Evolutionary conservation across 2,888 invertebrate species (phyloP).

Genomic region (Hirtodrosophila duncani): DNA sequence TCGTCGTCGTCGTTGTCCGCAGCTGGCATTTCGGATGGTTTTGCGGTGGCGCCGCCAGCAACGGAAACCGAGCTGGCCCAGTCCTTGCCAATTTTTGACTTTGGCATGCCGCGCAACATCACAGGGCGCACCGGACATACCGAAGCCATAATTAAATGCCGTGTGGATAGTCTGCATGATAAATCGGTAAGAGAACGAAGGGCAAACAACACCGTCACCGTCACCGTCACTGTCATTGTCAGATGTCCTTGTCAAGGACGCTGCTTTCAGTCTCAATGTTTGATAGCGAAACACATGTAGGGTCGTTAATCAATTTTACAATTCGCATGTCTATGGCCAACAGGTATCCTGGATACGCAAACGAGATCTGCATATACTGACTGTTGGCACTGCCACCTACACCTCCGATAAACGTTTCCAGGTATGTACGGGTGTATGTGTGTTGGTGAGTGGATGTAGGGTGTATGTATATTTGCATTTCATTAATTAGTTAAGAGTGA

Average conservation of each 20-base stretch:
- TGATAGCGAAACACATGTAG: constrained; percentile 28
- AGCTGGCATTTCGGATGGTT: constrained; percentile 40
- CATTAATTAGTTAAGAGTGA: too few relatives aligned
- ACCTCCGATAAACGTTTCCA: constrained; percentile 76
- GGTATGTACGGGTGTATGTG: constrained; percentile 77
- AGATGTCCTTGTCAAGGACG: constrained; percentile 28
- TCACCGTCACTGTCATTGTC: background rate
- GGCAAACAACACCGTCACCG: background rate
- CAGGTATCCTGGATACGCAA: constrained; percentile 77
- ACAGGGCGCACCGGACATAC: constrained; percentile 92
- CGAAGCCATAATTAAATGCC: constrained; percentile 89
- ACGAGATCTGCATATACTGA: constrained; percentile 76
- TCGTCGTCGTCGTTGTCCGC: too few relatives aligned
- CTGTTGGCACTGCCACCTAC: constrained; percentile 75
- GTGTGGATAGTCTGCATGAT: constrained; percentile 91
- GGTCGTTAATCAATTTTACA: constrained; percentile 51
- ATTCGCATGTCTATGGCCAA: too few relatives aligned
- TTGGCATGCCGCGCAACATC: constrained; percentile 90
- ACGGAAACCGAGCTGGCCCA: constrained; percentile 34
- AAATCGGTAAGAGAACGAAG: constrained; percentile 83
- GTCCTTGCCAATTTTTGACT: constrained; percentile 84
- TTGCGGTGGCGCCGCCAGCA: constrained; percentile 32
- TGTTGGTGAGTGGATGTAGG: constrained; percentile 6
- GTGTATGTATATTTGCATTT: too few relatives aligned
- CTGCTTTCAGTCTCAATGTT: too few relatives aligned